Conservation (phyloP, 1,140 invertebrate genomes). For the Solenopsis fugax region DNA sequence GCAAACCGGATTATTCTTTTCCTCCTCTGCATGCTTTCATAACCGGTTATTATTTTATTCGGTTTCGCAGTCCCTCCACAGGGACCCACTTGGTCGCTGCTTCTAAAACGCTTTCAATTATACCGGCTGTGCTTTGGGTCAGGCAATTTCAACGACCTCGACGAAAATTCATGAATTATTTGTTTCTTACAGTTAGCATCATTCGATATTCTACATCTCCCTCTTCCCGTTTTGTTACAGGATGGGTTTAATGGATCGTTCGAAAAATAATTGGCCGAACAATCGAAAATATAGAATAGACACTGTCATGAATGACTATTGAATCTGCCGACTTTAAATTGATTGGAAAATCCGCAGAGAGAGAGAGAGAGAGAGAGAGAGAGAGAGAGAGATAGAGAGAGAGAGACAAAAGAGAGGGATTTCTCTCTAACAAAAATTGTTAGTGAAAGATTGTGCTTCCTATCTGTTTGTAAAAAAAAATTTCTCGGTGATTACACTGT, state of each 20-base stretch:
- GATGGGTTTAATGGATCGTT: slow-evolving; percentile 23
- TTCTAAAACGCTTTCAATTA: slow-evolving; percentile 68
- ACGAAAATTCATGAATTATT: slow-evolving; percentile 58
- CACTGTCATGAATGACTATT: slow-evolving; percentile 20
- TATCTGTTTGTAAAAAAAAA: no score
- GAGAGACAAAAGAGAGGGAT: no score
- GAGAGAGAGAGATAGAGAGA: neutral
- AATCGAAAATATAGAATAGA: slow-evolving; percentile 9
- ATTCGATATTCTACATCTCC: neutral
- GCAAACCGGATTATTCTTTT: slow-evolving; percentile 68
- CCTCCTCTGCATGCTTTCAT: neutral
- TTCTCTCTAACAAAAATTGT: no score
- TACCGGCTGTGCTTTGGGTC: slow-evolving; percentile 42
- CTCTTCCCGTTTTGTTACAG: neutral
- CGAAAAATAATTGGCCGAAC: slow-evolving; percentile 49
- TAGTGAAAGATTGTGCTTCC: no score
- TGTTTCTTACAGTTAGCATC: slow-evolving; percentile 25
- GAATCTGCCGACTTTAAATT: slow-evolving; percentile 32
- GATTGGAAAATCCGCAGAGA: neutral
- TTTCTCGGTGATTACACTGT: no score
- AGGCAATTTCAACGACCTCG: slow-evolving; percentile 45
- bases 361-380: neutral
- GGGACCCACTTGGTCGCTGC: slow-evolving; percentile 25
- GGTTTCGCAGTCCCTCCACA: slow-evolving; percentile 22
- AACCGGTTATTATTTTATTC: slow-evolving; percentile 60